Evolutionary conservation across 2,888 invertebrate species (phyloP).

Genomic region (Tolmerus cingulatus): DNA sequence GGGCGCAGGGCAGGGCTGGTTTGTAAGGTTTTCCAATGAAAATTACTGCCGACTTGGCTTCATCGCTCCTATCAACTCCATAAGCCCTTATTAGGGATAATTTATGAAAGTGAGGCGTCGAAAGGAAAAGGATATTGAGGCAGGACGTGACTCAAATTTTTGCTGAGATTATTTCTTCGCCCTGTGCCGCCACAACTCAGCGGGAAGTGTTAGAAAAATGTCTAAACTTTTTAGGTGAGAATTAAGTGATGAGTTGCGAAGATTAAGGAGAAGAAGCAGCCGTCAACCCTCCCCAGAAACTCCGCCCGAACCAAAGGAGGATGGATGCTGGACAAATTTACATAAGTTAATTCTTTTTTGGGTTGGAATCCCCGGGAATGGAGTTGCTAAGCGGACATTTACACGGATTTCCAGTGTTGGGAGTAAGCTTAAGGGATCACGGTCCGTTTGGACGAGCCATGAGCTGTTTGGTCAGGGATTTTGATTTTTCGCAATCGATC

Average conservation of each 20-base stretch:
- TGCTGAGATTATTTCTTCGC: conserved; percentile 32
- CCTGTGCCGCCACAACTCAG: neutral
- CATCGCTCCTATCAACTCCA: conserved; percentile 23
- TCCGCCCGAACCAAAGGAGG: neutral
- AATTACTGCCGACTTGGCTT: conserved; percentile 30
- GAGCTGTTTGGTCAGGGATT: neutral
- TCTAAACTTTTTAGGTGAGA: conserved; percentile 34
- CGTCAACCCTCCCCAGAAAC: neutral
- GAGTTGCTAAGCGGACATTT: neutral
- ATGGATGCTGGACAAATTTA: neutral
- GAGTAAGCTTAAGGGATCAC: neutral
- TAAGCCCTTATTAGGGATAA: conserved; percentile 43
- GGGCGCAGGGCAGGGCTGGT: too few relatives aligned
- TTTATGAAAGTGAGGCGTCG: conserved; percentile 40
- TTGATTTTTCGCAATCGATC: neutral
- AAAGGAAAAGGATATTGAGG: conserved; percentile 43
- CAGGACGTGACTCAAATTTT: conserved; percentile 42
- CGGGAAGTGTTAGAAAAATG: conserved; percentile 13
- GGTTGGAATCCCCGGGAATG: neutral
- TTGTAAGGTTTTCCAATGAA: neutral
- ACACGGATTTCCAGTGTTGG: neutral
- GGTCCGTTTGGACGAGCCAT: neutral
- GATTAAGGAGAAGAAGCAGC: neutral
- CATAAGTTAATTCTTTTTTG: neutral
- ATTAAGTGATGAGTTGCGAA: conserved; percentile 31